Evolutionary conservation across 2,113 vertebrate genomes (phyloP), one percentile per base, ranked within the genome.

Genomic region (Bubalus kerabau): DNA sequence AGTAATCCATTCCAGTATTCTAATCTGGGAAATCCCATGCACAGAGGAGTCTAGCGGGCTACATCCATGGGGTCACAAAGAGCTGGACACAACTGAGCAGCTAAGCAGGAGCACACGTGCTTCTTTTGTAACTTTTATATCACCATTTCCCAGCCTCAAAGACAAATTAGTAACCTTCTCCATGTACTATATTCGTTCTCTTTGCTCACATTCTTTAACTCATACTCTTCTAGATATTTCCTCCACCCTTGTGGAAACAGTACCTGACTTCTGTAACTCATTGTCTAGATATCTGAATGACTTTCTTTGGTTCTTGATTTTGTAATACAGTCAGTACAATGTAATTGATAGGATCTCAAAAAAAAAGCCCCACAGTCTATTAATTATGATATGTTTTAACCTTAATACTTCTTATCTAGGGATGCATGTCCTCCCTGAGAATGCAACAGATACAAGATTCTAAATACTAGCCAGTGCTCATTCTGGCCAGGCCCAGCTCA

Each of bases 201-300:
- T 84, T 85, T 71, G 26, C 32, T 86, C 86, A 86, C n/a, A 36
- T 80, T 57, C 40, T 78, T 85, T 64, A 95, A 92, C 87, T 97
- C 48, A 90, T 48, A 92, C 92, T 97, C 52, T 94, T 12, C 74
- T 48, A 96, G 28, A 23, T 40, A 36, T 67, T 50, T 80, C 26
- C 76, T 48, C 46, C 76, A 80, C 16, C 76, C 46, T 80, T 50
- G 46, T 80, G 76, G 46, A 30, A 80, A 80, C 2, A 40, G 76
- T 40, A 67, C 5, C 46, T 96, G 80, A 96, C 90, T 74, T 94
- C 82, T 97, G 54, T 86, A 95, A 86, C 46, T 92, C 85, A 96
- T 52, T 94, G 52, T 94, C 48, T 95, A 90, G 87, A 97, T 54
- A 97, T 82, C 26, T 90, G 91, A 94, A 96, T 92, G 87, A 95